Percentiles rank a stretch among this genome's conserved stretches.
These are phyloP conservation scores for Perdita meconis DNA, from an alignment of 2,888 invertebrate genomes.

Conservation along the genomic window DNA sequence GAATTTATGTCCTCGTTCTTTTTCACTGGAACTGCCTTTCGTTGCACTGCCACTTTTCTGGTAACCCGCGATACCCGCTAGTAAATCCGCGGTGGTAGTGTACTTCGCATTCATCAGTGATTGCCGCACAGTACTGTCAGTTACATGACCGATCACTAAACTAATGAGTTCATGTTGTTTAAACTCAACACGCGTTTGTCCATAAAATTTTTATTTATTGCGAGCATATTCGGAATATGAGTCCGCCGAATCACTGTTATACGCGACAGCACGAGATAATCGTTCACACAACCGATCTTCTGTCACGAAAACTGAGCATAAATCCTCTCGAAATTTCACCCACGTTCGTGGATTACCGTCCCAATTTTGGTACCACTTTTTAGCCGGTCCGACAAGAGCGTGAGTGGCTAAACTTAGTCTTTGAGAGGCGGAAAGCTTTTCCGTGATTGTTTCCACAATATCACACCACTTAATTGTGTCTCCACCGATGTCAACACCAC, in stretches of 20 bases:
- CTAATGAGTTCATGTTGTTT: conserved; percentile 9
- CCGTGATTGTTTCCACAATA: conserved; percentile 2
- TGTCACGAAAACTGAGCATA: conserved; percentile 1
- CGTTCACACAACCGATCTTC: conserved; percentile 12
- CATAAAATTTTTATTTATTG: conserved; percentile 8
- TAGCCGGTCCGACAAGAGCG: conserved; percentile 5
- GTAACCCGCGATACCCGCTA: too few species aligned
- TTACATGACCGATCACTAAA: conserved; percentile 11
- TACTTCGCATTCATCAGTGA: background rate
- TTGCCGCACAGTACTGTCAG: conserved; percentile 3
- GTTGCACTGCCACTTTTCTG: too few species aligned
- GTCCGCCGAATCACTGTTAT: conserved; percentile 1
- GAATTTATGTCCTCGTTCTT: too few species aligned
- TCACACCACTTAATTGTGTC: conserved; percentile 15
- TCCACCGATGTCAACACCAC: conserved; percentile 8
- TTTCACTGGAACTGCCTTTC: too few species aligned
- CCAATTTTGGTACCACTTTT: conserved; percentile 4
- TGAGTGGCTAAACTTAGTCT: conserved; percentile 7
- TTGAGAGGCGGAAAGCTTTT: background rate
- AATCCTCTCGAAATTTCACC: conserved; percentile 3
- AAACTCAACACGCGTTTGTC: background rate
- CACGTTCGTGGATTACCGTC: conserved; percentile 15
- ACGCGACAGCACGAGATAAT: conserved; percentile 2
- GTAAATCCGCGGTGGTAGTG: too few species aligned
- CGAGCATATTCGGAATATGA: conserved; percentile 11